Percentiles rank a stretch among this genome's conserved stretches.
Evolutionary conservation across 2,888 invertebrate species (phyloP).

Genomic region (Cinara cedri): DNA sequence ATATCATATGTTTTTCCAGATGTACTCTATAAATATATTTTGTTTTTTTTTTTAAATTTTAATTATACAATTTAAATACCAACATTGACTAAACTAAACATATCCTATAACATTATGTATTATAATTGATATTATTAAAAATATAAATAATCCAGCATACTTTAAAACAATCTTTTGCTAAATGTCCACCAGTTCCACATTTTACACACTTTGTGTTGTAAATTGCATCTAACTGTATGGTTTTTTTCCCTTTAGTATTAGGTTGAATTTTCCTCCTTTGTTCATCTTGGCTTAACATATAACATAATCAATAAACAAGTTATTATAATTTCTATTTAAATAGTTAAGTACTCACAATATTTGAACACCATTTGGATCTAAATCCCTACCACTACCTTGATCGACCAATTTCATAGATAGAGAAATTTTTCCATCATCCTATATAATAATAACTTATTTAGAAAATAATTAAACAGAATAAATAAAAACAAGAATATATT

Average conservation of each 20-base stretch:
- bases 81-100: too few species aligned
- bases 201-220: constrained; percentile 64
- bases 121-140: constrained; percentile 13
- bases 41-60: too few species aligned
- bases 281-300: constrained; percentile 61
- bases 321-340: constrained; percentile 3
- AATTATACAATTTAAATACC: too few species aligned
- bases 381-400: constrained; percentile 64
- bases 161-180: constrained; percentile 64
- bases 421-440: constrained; percentile 63
- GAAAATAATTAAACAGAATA: not conserved
- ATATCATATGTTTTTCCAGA: constrained; percentile 64
- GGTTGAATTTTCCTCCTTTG: constrained; percentile 62
- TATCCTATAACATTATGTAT: too few species aligned
- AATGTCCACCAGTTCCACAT: constrained; percentile 64
- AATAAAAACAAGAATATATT: not conserved
- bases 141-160: constrained; percentile 56
- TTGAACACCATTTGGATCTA: constrained; percentile 64
- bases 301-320: not conserved
- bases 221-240: constrained; percentile 63
- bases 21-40: constrained; percentile 60
- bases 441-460: constrained; percentile 60
- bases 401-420: constrained; percentile 64
- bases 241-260: constrained; percentile 61
- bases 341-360: constrained; percentile 61